Conservation (phyloP, 2,113 vertebrate species). For the Eclectus roratus region DNA sequence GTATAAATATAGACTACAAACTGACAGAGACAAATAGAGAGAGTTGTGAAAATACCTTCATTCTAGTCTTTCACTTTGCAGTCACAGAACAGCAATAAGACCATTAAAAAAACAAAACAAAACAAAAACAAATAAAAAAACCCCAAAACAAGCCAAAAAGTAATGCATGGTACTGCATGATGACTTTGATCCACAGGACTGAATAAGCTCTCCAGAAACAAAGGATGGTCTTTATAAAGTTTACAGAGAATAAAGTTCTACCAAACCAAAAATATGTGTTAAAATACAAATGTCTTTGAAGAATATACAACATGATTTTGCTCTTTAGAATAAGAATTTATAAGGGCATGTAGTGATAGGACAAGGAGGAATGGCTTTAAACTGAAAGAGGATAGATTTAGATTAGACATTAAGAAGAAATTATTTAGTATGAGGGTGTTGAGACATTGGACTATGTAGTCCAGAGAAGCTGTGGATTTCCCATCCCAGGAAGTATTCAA, state of each 20-base stretch:
- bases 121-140: background rate
- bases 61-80: background rate
- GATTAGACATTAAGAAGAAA: too few relatives aligned
- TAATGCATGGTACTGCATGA: rapidly evolving
- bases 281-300: background rate
- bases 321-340: background rate
- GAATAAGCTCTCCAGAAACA: background rate
- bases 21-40: background rate
- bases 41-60: background rate
- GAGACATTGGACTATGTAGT: too few relatives aligned
- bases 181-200: background rate
- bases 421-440: too few relatives aligned
- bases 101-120: background rate
- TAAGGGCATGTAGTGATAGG: too few relatives aligned
- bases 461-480: too few relatives aligned
- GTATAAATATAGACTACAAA: background rate
- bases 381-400: too few relatives aligned
- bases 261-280: background rate
- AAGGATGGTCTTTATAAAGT: background rate
- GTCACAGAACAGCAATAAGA: background rate
- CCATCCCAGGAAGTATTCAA: too few relatives aligned
- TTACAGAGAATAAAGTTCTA: background rate
- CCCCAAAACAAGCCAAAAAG: background rate
- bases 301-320: background rate
- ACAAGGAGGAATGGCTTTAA: too few relatives aligned